Evolutionary conservation across 2,113 vertebrate species (phyloP), one percentile per base, ranked within the genome.

Genomic region (Calidris pugnax): DNA sequence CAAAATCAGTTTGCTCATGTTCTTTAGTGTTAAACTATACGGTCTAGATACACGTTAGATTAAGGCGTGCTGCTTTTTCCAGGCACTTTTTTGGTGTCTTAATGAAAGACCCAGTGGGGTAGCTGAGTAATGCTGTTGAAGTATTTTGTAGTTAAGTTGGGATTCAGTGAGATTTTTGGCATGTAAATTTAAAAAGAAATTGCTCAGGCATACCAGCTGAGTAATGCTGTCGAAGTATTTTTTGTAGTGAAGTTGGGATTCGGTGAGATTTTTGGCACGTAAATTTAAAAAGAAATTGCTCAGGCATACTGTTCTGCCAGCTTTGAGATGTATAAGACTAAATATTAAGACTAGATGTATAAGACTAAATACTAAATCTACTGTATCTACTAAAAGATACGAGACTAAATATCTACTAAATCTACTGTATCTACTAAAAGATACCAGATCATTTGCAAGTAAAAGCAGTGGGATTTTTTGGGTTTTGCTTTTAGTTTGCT

Each of bases 1-100:
- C 26, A 22, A n/a, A 45, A 3, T 6, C 26, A 28, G 5, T 48
- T 75, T 48, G 20, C n/a, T 81, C 4, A 0, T 57, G 0, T 30
- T 74, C 32, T 27, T 37, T 9, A 48, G 10, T 13, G 2, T 41
- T 51, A 47, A 73, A 48, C 27, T 13, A 0, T 32, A 11, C 3
- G 2, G 9, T 79, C 68, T 39, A 48, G 50, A 4, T 19, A 12
- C 8, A 1, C 5, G 14, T 27, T 33, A 41, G 27, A 4, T 56
- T 6, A 26, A 69, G 9, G 7, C 24, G 1, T 9, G 9, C 45
- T 76, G 51, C 51, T 83, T 64, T 28, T 39, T 47, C 39, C n/a
- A 53, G 35, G 66, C n/a, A 5, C 7, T 62, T 83, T 87, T 41
- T 51, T 73, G 27, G 41, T 63, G 39, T 43, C 5, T 8, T 32